These are phyloP conservation scores for Nephrotoma appendiculata DNA, from an alignment of 2,888 invertebrate species.

Conservation along the genomic window DNA sequence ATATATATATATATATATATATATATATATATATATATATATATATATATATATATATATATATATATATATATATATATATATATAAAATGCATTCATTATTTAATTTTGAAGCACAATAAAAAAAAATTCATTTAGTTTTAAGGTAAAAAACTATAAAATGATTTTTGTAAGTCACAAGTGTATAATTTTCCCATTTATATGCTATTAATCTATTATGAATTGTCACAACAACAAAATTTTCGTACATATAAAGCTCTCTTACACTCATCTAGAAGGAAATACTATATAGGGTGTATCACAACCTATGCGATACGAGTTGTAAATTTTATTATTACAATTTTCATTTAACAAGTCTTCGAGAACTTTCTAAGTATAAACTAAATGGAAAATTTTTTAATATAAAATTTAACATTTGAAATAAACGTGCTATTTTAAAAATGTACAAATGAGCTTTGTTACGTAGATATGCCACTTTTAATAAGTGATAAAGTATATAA, in stretches of 20 bases:
- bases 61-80: background rate
- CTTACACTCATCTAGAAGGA: background rate
- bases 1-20: background rate
- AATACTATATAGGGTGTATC: background rate
- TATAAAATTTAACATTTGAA: background rate
- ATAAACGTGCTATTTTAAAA: background rate
- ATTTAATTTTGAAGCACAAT: background rate
- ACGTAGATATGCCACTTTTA: background rate
- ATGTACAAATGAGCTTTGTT: background rate
- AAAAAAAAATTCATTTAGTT: background rate
- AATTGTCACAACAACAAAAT: background rate
- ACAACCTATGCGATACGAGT: background rate
- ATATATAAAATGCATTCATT: background rate
- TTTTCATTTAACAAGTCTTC: background rate
- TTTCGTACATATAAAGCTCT: background rate
- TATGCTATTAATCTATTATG: background rate
- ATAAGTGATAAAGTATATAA: background rate
- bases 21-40: background rate
- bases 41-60: background rate
- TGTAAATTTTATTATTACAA: background rate
- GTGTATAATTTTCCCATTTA: background rate
- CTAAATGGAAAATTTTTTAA: background rate
- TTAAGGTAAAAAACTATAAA: background rate
- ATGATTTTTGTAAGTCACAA: background rate
- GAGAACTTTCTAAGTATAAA: background rate